Evolutionary conservation across 2,113 vertebrate genomes (phyloP).

Genomic region (Echinops telfairi): DNA sequence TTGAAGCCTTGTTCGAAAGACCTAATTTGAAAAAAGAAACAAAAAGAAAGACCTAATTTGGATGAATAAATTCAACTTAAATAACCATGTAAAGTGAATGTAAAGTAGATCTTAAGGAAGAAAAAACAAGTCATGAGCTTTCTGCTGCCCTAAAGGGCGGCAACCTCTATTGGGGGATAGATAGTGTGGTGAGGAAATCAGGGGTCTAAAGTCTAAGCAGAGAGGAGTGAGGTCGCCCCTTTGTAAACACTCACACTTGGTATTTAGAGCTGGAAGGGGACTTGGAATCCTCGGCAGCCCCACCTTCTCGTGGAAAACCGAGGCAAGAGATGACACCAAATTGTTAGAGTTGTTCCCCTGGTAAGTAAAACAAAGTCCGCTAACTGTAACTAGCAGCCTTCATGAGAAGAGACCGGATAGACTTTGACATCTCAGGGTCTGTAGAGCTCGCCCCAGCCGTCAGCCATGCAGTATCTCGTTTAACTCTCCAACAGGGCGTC

Average conservation of each 20-base stretch:
- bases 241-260: neutral
- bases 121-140: neutral
- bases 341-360: neutral
- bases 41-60: conserved; percentile 22
- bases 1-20: neutral
- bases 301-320: neutral
- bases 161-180: neutral
- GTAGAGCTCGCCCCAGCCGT: neutral
- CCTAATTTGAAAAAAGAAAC: no score
- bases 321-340: neutral
- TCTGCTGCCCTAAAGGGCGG: neutral
- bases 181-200: neutral
- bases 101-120: conserved; percentile 17
- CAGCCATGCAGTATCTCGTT: neutral
- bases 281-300: neutral
- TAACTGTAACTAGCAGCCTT: neutral
- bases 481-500: neutral
- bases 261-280: neutral
- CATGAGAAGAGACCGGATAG: neutral
- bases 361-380: neutral
- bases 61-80: conserved; percentile 17
- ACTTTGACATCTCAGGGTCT: neutral
- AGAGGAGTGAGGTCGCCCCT: neutral
- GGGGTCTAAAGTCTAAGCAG: neutral
- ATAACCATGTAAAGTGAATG: neutral